Conservation (phyloP, 2,888 invertebrate species). For the Rhagonycha fulva region DNA sequence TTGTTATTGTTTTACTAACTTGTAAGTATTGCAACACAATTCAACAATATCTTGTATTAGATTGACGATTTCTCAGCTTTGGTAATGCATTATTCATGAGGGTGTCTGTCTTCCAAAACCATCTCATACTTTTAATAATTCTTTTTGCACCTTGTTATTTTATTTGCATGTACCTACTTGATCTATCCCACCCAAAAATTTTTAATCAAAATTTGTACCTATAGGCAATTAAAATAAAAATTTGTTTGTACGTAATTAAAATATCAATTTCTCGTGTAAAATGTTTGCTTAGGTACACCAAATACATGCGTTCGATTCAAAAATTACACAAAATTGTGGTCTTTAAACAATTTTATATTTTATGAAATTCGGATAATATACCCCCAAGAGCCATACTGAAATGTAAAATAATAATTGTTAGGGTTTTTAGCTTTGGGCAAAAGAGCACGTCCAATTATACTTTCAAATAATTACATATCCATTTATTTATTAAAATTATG, state of each 20-base stretch:
- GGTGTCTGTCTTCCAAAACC: not conserved
- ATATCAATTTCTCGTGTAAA: too few species aligned
- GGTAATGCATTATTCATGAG: not conserved
- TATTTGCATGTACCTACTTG: too few species aligned
- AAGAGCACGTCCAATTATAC: not conserved
- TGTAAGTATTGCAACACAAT: slow-evolving; percentile 15
- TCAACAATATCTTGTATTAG: slow-evolving; percentile 4
- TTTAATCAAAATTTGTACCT: too few species aligned
- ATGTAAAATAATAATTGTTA: not conserved
- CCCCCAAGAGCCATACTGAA: not conserved
- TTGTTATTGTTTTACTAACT: slow-evolving; percentile 27
- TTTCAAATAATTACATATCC: not conserved
- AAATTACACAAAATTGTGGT: too few species aligned
- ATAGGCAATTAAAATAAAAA: too few species aligned
- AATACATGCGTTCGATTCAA: too few species aligned
- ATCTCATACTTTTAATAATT: not conserved
- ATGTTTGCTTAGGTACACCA: too few species aligned
- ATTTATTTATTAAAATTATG: not conserved
- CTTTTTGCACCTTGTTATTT: not conserved
- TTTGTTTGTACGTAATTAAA: too few species aligned
- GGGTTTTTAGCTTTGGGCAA: not conserved
- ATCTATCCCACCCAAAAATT: too few species aligned
- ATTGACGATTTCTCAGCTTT: not conserved
- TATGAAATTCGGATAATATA: not conserved
- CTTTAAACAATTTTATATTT: not conserved